These are phyloP conservation scores for Embidobia sp. DNA, from an alignment of 2,888 invertebrate genomes.

Conservation along the genomic window DNA sequence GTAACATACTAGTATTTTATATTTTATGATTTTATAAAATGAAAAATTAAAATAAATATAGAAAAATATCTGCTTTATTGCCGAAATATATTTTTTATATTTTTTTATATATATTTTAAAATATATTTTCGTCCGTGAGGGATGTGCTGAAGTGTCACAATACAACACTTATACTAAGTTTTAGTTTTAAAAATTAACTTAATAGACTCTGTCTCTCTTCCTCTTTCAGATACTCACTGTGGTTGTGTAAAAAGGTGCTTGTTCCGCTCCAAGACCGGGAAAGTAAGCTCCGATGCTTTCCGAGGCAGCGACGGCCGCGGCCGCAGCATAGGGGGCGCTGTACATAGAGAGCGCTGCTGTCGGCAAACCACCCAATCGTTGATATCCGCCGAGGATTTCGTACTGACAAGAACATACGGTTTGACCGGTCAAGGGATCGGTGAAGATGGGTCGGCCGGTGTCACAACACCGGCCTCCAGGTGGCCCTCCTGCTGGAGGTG, in stretches of 20 bases:
- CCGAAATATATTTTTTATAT: too few relatives aligned
- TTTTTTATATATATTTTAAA: too few relatives aligned
- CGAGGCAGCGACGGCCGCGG: conserved; percentile 82
- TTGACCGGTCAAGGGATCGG: conserved; percentile 94
- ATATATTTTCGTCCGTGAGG: too few relatives aligned
- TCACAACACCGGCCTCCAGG: conserved; percentile 89
- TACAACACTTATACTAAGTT: too few relatives aligned
- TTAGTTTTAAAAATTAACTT: too few relatives aligned
- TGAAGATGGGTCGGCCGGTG: conserved; percentile 94
- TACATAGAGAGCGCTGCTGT: conserved; percentile 87
- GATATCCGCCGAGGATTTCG: conserved; percentile 91
- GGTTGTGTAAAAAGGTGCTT: conserved; percentile 92
- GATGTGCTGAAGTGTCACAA: too few relatives aligned
- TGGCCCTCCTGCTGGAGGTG: conserved; percentile 80
- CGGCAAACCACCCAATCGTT: conserved; percentile 89
- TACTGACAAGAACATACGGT: conserved; percentile 95
- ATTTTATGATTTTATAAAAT: too few relatives aligned
- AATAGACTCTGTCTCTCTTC: too few relatives aligned
- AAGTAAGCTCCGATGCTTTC: conserved; percentile 93
- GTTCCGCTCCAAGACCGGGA: conserved; percentile 91
- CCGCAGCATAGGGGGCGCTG: conserved; percentile 88
- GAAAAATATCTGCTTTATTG: too few relatives aligned
- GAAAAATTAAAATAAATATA: too few relatives aligned
- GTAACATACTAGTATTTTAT: too few relatives aligned
- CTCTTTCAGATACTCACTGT: conserved; percentile 90